Percentiles rank a stretch among this genome's conserved stretches.
phyloP scores from a whole-genome alignment of 1,140 invertebrate genomes.

The Lepidurus couesii region DNA sequence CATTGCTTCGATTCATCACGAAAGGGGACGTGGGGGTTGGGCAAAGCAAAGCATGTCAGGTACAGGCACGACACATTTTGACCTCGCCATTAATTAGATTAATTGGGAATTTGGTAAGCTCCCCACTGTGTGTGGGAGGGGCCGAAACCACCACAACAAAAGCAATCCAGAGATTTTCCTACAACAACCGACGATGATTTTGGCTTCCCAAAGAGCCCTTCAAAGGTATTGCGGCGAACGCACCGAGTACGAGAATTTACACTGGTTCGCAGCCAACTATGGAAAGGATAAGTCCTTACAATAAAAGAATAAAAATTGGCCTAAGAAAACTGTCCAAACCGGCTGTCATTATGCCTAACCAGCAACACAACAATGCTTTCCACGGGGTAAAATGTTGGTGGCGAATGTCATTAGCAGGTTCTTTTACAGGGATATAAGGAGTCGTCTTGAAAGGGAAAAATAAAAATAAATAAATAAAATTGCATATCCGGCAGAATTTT shows the following conservation, averaged over 20 bases:
- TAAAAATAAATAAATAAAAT: not conserved
- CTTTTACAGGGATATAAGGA: not conserved
- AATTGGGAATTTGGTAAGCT: not conserved
- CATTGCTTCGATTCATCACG: constrained; percentile 10
- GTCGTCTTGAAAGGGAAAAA: not conserved
- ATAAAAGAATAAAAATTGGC: not conserved
- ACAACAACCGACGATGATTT: too few relatives aligned
- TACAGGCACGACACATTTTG: not conserved
- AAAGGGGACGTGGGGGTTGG: not conserved
- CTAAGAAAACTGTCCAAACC: not conserved
- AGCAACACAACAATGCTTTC: not conserved
- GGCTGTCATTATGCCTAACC: not conserved
- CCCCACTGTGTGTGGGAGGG: not conserved
- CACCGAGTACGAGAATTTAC: not conserved
- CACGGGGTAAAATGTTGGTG: not conserved
- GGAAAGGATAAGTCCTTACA: not conserved
- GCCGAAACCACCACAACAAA: not conserved
- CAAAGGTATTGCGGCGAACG: not conserved
- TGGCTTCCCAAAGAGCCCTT: not conserved
- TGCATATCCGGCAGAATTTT: not conserved
- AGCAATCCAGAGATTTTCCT: not conserved
- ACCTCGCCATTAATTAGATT: constrained; percentile 15
- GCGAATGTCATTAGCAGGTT: not conserved
- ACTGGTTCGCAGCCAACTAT: not conserved
- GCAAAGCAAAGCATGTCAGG: constrained; percentile 3